Evolutionary conservation across 2,888 invertebrate species (phyloP).

Genomic region (Drosophila antonietae): DNA sequence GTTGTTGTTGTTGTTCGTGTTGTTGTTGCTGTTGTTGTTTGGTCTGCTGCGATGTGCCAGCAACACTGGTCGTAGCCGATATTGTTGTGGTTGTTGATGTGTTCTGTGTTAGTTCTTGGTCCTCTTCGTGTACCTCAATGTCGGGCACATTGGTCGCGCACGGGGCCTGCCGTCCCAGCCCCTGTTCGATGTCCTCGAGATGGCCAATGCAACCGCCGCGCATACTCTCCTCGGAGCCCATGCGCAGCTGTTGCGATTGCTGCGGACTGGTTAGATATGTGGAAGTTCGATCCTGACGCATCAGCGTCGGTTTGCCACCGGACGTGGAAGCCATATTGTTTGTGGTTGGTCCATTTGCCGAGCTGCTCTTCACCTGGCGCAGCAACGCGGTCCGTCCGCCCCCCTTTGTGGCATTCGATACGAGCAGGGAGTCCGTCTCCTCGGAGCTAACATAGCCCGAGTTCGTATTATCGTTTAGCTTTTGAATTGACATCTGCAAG

Average conservation of each 20-base stretch:
- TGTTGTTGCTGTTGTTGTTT: slow-evolving; percentile 78
- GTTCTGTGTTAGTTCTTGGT: slow-evolving; percentile 72
- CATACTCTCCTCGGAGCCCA: slow-evolving; percentile 92
- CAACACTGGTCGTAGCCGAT: slow-evolving; percentile 47
- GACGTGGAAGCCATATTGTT: slow-evolving; percentile 81
- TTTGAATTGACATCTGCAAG: slow-evolving; percentile 84
- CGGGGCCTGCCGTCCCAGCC: slow-evolving; percentile 43
- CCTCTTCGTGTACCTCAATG: slow-evolving; percentile 85
- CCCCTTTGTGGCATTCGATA: slow-evolving; percentile 84
- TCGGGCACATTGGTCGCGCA: slow-evolving; percentile 83
- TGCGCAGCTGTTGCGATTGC: slow-evolving; percentile 89
- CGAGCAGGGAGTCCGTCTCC: slow-evolving; percentile 92
- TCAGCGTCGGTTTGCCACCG: slow-evolving; percentile 91
- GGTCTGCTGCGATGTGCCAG: slow-evolving; percentile 84
- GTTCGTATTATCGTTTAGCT: slow-evolving; percentile 87
- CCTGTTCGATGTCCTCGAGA: slow-evolving; percentile 85
- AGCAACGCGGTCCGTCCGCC: slow-evolving; percentile 80
- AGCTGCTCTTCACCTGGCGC: slow-evolving; percentile 83
- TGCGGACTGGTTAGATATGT: slow-evolving; percentile 88
- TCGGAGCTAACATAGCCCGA: slow-evolving; percentile 91
- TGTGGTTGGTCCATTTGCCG: slow-evolving; percentile 82
- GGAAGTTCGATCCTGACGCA: slow-evolving; percentile 94
- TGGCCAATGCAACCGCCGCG: slow-evolving; percentile 85
- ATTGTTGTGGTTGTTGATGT: slow-evolving; percentile 62
- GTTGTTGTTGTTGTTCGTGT: slow-evolving; percentile 73